Percentiles rank a stretch among this genome's conserved stretches.
Evolutionary conservation across 2,888 invertebrate species (phyloP).

Genomic region (Agrotis exclamationis): DNA sequence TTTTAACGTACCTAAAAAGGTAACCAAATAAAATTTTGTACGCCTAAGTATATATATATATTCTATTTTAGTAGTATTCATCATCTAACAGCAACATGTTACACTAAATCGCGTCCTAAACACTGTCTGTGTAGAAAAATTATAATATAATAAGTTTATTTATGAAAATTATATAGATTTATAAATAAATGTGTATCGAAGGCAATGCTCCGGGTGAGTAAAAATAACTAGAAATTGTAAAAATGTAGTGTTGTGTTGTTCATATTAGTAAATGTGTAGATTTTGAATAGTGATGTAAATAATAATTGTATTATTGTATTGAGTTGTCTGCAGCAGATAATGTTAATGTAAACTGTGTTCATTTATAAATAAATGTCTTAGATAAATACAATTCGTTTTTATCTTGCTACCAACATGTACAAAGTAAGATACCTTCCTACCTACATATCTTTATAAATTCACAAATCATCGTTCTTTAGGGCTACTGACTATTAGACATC

Average conservation of each 20-base stretch:
- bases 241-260: conserved; percentile 62
- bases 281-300: conserved; percentile 64
- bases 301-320: conserved; percentile 62
- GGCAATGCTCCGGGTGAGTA: conserved; percentile 69
- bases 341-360: conserved; percentile 87
- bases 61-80: background rate
- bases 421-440: too few species aligned
- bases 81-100: conserved; percentile 1
- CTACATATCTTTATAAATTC: too few species aligned
- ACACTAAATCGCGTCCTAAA: conserved; percentile 18
- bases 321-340: conserved; percentile 75
- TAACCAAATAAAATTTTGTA: background rate
- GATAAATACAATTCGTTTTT: conserved; percentile 62
- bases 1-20: background rate
- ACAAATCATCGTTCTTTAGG: too few species aligned
- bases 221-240: conserved; percentile 64
- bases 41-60: background rate
- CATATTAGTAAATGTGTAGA: conserved; percentile 56
- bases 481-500: too few species aligned
- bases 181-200: conserved; percentile 65
- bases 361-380: conserved; percentile 88
- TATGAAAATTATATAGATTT: conserved; percentile 33
- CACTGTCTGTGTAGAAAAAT: conserved; percentile 14
- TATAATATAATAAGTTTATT: conserved; percentile 20
- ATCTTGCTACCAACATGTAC: background rate